Percentiles rank a stretch among this genome's conserved stretches.
Conservation (phyloP, 2,797 vertebrate species). For the Ptychadena robeensis region DNA sequence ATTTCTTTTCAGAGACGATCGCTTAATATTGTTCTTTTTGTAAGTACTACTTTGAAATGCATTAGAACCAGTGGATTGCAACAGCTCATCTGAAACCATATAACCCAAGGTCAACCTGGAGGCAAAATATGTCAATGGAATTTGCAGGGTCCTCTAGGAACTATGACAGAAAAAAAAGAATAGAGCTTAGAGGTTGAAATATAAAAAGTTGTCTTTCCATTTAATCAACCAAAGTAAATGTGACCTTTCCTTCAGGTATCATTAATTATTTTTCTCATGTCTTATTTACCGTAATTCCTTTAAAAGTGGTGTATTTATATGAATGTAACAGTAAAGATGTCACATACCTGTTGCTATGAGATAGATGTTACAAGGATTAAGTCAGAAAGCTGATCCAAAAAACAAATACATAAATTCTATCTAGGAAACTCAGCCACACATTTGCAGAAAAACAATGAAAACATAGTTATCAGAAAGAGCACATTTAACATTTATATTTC, state of each 20-base stretch:
- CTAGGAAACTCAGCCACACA: too few species aligned
- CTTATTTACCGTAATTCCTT: conserved; percentile 31
- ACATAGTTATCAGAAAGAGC: too few species aligned
- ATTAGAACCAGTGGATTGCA: conserved; percentile 58
- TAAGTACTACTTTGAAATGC: conserved; percentile 55
- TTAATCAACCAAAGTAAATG: conserved; percentile 54
- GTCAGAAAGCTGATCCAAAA: neutral
- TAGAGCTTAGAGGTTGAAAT: conserved; percentile 43
- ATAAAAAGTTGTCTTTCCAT: conserved; percentile 55
- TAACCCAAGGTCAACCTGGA: conserved; percentile 56
- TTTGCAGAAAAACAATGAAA: too few species aligned
- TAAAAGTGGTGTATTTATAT: neutral
- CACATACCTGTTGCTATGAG: neutral
- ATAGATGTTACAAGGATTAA: neutral
- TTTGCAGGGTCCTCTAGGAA: conserved; percentile 53
- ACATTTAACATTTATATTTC: too few species aligned
- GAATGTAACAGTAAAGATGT: neutral
- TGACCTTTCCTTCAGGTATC: conserved; percentile 51
- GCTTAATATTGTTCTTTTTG: conserved; percentile 51
- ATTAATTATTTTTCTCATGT: conserved; percentile 47
- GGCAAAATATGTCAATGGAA: conserved; percentile 59
- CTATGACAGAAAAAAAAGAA: conserved; percentile 54
- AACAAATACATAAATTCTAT: neutral
- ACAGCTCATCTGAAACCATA: conserved; percentile 55
- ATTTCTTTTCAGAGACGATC: conserved; percentile 45